Percentiles rank a stretch among this genome's conserved stretches.
These are phyloP conservation scores for Ectemnius continuus DNA, from an alignment of 2,888 invertebrate species.

Conservation along the genomic window DNA sequence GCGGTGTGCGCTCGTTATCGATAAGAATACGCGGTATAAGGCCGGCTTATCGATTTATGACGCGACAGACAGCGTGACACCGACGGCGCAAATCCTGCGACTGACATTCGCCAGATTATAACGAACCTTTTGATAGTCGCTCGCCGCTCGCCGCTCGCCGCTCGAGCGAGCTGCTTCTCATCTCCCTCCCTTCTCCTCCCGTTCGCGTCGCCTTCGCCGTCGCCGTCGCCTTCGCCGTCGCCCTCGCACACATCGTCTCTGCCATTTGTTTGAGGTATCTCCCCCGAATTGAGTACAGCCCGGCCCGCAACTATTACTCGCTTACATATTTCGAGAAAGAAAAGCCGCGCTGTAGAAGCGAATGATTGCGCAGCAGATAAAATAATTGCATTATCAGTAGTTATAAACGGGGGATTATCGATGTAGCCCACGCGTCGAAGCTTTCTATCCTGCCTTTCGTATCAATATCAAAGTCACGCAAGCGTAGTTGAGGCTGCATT, in stretches of 20 bases:
- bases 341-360: too few relatives aligned
- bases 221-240: neutral
- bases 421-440: neutral
- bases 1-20: slow-evolving; percentile 62
- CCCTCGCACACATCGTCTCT: neutral
- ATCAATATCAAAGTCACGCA: too few relatives aligned
- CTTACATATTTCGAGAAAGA: too few relatives aligned
- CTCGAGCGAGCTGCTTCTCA: too few relatives aligned
- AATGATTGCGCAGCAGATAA: neutral
- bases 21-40: slow-evolving; percentile 55
- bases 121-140: slow-evolving; percentile 47
- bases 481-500: too few relatives aligned
- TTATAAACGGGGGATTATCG: slow-evolving; percentile 2
- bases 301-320: too few relatives aligned
- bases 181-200: too few relatives aligned
- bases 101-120: slow-evolving; percentile 45
- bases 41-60: slow-evolving; percentile 70
- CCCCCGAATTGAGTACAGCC: too few relatives aligned
- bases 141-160: slow-evolving; percentile 1
- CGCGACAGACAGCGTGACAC: slow-evolving; percentile 72
- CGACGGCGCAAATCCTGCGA: slow-evolving; percentile 55
- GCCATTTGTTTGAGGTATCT: too few relatives aligned
- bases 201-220: neutral
- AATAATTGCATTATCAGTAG: slow-evolving; percentile 8
- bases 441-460: too few relatives aligned